Conservation (phyloP, 2,113 vertebrate genomes). For the Falcunculus frontatus region DNA sequence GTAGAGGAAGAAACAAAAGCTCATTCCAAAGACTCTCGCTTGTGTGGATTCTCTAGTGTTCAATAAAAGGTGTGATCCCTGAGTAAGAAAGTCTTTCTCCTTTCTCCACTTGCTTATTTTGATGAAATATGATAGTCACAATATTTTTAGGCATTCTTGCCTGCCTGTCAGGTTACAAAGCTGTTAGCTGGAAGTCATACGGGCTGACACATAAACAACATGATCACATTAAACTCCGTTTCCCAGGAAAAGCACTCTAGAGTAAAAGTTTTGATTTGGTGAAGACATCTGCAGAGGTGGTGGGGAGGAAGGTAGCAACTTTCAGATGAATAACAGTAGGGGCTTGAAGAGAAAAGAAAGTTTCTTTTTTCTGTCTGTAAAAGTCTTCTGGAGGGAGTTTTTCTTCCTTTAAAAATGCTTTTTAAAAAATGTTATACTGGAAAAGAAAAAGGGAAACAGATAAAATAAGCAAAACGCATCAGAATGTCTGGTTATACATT, state of each 20-base stretch:
- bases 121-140: slow-evolving; percentile 53
- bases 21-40: neutral
- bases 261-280: slow-evolving; percentile 22
- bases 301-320: neutral
- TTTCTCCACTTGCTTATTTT: slow-evolving; percentile 65
- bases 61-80: slow-evolving; percentile 55
- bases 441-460: neutral
- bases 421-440: neutral
- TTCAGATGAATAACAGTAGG: neutral
- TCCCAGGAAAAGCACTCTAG: neutral
- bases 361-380: neutral
- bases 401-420: neutral
- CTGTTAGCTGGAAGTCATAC: neutral
- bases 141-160: slow-evolving; percentile 41
- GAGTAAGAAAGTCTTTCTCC: slow-evolving; percentile 27
- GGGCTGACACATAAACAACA: slow-evolving; percentile 16
- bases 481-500: neutral
- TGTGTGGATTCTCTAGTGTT: slow-evolving; percentile 22
- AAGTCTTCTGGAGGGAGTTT: neutral
- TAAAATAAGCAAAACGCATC: neutral
- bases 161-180: slow-evolving; percentile 40
- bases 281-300: neutral
- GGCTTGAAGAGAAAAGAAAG: neutral
- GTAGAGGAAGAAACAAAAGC: slow-evolving; percentile 20
- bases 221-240: neutral